A percentile compares a stretch with the other conserved stretches of the same genome.
Conservation (phyloP, 2,888 invertebrate genomes). For the Steinernema carpocapsae region DNA sequence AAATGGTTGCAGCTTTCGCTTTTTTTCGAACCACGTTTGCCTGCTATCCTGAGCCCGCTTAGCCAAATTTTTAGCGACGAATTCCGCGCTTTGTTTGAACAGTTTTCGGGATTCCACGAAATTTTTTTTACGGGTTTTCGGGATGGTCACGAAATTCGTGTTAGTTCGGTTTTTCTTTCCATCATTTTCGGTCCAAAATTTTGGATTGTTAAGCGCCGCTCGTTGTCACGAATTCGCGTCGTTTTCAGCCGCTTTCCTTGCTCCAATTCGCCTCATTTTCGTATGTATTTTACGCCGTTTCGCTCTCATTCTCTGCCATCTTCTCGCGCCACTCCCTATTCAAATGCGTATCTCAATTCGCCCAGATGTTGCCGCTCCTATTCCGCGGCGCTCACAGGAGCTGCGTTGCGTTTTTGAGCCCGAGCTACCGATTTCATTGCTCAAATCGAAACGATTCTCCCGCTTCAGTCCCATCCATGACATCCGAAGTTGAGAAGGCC, state of each 20-base stretch:
- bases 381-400: neutral
- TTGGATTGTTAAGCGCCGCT: too few species aligned
- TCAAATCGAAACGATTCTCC: conserved; percentile 15
- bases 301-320: neutral
- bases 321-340: neutral
- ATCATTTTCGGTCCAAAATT: too few species aligned
- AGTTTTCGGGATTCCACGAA: too few species aligned
- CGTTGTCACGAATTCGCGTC: neutral
- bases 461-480: conserved; percentile 43
- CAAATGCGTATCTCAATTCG: neutral
- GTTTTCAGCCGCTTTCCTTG: neutral
- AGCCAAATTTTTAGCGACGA: too few species aligned
- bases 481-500: conserved; percentile 64
- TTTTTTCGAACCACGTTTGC: too few species aligned
- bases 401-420: neutral
- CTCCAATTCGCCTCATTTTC: neutral
- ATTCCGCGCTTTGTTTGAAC: too few species aligned
- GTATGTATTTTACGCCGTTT: neutral
- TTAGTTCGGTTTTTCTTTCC: too few species aligned
- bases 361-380: neutral
- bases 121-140: too few species aligned
- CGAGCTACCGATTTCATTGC: neutral
- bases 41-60: too few species aligned
- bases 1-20: too few species aligned
- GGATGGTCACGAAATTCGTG: too few species aligned